Base-by-base conservation (phyloP, 2,797 vertebrate species). In the Potorous gilbertii region DNA sequence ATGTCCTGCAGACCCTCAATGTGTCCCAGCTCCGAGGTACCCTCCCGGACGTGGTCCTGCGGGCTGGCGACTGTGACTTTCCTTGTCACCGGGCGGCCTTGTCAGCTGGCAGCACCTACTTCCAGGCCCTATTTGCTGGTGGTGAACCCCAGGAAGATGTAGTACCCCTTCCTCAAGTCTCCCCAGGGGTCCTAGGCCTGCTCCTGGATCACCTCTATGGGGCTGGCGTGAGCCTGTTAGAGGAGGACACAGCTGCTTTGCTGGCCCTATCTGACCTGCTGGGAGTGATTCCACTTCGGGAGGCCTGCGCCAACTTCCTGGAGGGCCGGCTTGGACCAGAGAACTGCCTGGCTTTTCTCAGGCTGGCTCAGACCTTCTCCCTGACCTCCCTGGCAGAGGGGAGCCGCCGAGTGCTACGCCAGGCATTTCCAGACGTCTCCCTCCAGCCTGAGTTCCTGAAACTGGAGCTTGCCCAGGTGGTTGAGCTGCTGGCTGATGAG, bases 141-240 rank as follows among this genome's bases (percentile, higher is more conserved):
- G 96, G 81, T 1, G 97, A 97, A 10, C 97, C 97, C 0, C 99
- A 99, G 97, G 97, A 96, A 91, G 91, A 96, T 0, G 96, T 97
- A 34, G 94, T 99, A 14, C 96, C 94, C 3, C 97, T 99, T 31
- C 31, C 91, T n/a, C 0, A 89, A 24, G 55, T 54, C 5, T 52
- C 28, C 92, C 1, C 93, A 91, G 6, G 34, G 11, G 1, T 74
- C 54, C 98, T 99, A 98, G 98, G 98, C 1, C 97, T 98, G 24
- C 98, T 99, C 24, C 98, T 99, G 6, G 98, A 99, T 96, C 99
- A 99, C 66, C 97, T 99, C 97, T 99, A 99, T 0, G 98, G 99
- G 24, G 96, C 96, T 5, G 99, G 98, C 1, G 97, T 96, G 92
- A 98, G 98, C 1, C 52, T 97, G 91, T 97, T 99, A 91, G 97